Base-by-base conservation (phyloP, 2,113 vertebrate species). In the Gymnorhina tibicen region DNA sequence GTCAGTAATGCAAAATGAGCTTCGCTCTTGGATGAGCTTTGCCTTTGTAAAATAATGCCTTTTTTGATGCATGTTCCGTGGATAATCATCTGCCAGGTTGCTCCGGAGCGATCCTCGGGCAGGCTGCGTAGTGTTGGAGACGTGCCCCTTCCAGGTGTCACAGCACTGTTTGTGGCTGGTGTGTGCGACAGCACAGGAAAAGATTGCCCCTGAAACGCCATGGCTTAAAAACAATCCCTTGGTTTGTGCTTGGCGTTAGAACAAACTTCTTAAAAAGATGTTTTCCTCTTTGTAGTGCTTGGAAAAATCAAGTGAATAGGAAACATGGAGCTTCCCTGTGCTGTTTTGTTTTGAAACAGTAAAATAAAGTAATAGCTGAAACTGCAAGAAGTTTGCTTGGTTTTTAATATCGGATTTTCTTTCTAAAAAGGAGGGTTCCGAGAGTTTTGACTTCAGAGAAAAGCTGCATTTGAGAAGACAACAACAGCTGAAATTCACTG, bases 331-430 rank as follows among this genome's bases (percentile, higher is more conserved):
- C 50, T 86, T 77, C 55, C 27, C 19, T 24, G 3, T 7, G 33
- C 42, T 70, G 60, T 44, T 88, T 30, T 17, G 14, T 64, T 81
- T 72, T 50, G 49, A 50, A 94, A 50, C 35, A 68, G 47, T 50
- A 44, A 64, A 78, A 88, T 77, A 24, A 93, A 92, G 77, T 78
- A 66, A 74, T n/a, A 66, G 69, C 64, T 69, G 60, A 49, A 67
- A 32, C 56, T 75, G 19, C 22, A 63, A 66, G 47, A 85, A 96
- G 80, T 83, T 93, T 28, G 26, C 17, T 76, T 55, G n/a, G 1
- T 0, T 52, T 67, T 64, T 75, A 24, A 15, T n/a, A 16, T 0
- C 46, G 30, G 21, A 6, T 80, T 89, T 86, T 84, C 44, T 19
- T 75, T 90, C 52, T 70, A 14, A 74, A 58, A 78, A 75, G 37